A percentile compares a stretch with the other conserved stretches of the same genome.
Evolutionary conservation across 2,888 invertebrate genomes (phyloP).

Genomic region (Stratiomys singularior): DNA sequence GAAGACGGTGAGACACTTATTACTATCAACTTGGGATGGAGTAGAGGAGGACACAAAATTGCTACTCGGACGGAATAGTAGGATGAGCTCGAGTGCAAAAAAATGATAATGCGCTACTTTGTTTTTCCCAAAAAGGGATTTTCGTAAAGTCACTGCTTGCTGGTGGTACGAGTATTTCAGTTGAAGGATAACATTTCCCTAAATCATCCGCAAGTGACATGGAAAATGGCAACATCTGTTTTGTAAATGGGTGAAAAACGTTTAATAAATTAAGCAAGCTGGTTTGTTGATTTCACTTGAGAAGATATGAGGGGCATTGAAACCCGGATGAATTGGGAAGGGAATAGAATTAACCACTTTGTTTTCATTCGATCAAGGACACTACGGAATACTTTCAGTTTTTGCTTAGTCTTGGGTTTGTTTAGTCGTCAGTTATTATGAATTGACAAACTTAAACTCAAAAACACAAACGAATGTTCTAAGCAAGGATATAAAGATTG

Average conservation of each 20-base stretch:
- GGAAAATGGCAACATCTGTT: conserved; percentile 55
- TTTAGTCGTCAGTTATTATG: too few relatives aligned
- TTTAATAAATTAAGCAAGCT: conserved; percentile 52
- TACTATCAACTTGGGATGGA: conserved; percentile 4
- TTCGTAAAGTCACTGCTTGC: background rate
- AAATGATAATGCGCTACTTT: conserved; percentile 29
- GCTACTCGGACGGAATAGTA: background rate
- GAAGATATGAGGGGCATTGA: too few relatives aligned
- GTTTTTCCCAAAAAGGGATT: conserved; percentile 4
- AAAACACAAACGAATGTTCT: too few relatives aligned
- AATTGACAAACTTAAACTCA: too few relatives aligned
- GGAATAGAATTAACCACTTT: too few relatives aligned
- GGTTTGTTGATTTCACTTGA: background rate
- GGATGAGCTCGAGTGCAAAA: too few relatives aligned
- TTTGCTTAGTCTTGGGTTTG: too few relatives aligned
- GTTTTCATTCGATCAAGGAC: too few relatives aligned
- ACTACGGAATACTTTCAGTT: too few relatives aligned
- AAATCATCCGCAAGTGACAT: conserved; percentile 55
- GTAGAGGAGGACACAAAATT: background rate
- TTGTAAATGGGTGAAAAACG: conserved; percentile 53
- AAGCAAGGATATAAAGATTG: too few relatives aligned
- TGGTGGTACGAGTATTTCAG: background rate
- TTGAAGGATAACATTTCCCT: conserved; percentile 44
- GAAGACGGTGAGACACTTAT: background rate
- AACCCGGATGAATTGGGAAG: too few relatives aligned